Conservation (phyloP, 64 coral and sea anemone genomes). For the Montipora capricornis region DNA sequence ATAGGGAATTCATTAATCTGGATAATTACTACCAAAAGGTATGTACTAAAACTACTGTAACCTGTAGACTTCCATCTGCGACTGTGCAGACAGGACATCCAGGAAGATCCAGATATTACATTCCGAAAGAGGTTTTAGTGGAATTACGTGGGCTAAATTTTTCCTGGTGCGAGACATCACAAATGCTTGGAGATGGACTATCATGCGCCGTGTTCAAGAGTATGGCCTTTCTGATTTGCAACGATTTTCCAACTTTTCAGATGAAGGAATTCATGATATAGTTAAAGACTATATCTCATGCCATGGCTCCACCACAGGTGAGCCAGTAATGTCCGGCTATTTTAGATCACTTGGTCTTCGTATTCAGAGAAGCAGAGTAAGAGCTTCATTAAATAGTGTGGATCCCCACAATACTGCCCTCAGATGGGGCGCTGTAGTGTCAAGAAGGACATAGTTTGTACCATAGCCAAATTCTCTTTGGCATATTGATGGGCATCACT, state of each 20-base stretch:
- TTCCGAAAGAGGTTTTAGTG: conserved; percentile 57
- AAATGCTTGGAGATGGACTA: conserved; percentile 64
- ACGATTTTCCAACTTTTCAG: conserved; percentile 61
- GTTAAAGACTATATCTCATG: conserved; percentile 45
- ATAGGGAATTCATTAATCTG: conserved; percentile 37
- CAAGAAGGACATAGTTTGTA: conserved; percentile 38
- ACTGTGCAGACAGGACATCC: conserved; percentile 6
- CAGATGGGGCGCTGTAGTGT: conserved; percentile 26
- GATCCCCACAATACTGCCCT: conserved; percentile 34
- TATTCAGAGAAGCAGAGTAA: conserved; percentile 37
- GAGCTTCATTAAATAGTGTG: conserved; percentile 27
- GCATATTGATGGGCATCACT: conserved; percentile 67
- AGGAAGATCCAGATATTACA: conserved; percentile 56
- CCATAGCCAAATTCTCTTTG: conserved; percentile 51
- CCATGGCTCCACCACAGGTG: conserved; percentile 54
- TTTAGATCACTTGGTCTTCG: conserved; percentile 34
- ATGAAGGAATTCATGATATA: conserved; percentile 47
- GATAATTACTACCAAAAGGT: conserved; percentile 43
- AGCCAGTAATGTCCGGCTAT: neutral
- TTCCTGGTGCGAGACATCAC: conserved; percentile 56
- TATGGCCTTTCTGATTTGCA: conserved; percentile 53
- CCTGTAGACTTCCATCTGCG: neutral
- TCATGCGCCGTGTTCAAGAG: conserved; percentile 53
- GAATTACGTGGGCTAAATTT: conserved; percentile 66
- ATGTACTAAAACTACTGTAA: conserved; percentile 29